Base-by-base conservation (phyloP, 2,888 invertebrate genomes). In the Sthenelais limicola region DNA sequence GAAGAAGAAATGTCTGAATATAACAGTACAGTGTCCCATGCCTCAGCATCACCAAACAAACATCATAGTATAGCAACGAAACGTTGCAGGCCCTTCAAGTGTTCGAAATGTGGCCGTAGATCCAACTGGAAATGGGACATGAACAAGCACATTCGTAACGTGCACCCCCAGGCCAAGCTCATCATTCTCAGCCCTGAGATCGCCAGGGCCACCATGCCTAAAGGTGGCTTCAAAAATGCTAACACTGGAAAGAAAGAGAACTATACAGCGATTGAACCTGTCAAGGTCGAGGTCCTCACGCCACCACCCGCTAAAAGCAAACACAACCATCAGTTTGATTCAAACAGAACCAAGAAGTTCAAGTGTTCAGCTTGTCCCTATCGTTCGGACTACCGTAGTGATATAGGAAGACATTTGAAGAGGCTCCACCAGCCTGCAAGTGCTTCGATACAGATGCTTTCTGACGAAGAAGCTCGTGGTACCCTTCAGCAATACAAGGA, bases 71-170 rank as follows among this genome's bases (percentile, higher is more conserved):
- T 51, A 28, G 54, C 52, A 3, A 72, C 68, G 33, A 49, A 52
- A 18, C 68, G 77, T 3, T 79, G 54, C 70, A 72, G 83, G 56
- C 97, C 97, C 0, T 98, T 96, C 87, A 95, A 96, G 88, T 98
- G 98, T 89, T 96, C 97, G 0, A 90, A 94, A 21, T 98, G 97
- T 89, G 93, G 94, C 70, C 95, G 96, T 85, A 92, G 96, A 80
- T 97, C 97, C 47, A 98, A 98, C 87, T 97, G 97, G 97, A 92
- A 96, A 79, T 97, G 97, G 97, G 97, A 98, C 89, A 94, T 98
- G 74, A 96, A 96, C 56, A 98, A 97, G 88, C 98, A 98, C 88
- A 96, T 98, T 78, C 76, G 83, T 48, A 78, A 81, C 15, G 80
- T 82, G 48, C 73, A 77, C 38, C 73, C 73, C 3, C 51, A 76